Evolutionary conservation across 1,140 invertebrate species (phyloP).

Genomic region (Drosophila nikananu): DNA sequence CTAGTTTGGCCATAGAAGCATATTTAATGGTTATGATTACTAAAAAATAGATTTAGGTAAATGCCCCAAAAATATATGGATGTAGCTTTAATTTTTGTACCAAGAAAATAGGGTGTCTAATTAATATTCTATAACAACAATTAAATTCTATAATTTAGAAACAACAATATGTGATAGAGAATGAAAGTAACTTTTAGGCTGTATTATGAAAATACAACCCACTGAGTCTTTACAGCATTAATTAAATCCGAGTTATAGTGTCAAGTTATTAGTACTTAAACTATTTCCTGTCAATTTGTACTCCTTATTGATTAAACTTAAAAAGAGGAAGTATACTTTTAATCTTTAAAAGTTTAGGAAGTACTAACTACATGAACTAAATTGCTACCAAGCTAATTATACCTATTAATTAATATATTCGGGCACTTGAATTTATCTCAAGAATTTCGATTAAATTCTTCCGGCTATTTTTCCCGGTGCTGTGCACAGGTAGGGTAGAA

Average conservation of each 20-base stretch:
- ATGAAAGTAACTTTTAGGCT: not conserved
- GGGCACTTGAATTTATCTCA: not conserved
- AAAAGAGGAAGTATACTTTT: not conserved
- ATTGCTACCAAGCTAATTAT: not conserved
- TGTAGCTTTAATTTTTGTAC: no score
- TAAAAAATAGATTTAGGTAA: no score
- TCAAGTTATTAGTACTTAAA: not conserved
- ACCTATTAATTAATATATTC: constrained; percentile 1
- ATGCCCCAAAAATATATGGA: no score
- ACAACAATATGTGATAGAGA: no score
- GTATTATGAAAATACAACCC: not conserved
- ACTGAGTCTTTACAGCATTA: not conserved
- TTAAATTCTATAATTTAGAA: no score
- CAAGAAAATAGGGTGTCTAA: no score
- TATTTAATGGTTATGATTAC: no score
- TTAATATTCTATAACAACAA: no score
- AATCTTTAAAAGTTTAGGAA: not conserved
- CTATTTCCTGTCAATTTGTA: no score
- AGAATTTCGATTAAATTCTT: constrained; percentile 1
- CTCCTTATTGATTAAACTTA: not conserved
- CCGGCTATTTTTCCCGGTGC: constrained; percentile 31
- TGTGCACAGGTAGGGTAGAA: no score
- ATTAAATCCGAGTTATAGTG: not conserved
- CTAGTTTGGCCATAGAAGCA: no score
- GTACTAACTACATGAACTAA: not conserved